These are phyloP conservation scores for Hippoglossus stenolepis DNA, from an alignment of 2,113 vertebrate species.

Conservation along the genomic window DNA sequence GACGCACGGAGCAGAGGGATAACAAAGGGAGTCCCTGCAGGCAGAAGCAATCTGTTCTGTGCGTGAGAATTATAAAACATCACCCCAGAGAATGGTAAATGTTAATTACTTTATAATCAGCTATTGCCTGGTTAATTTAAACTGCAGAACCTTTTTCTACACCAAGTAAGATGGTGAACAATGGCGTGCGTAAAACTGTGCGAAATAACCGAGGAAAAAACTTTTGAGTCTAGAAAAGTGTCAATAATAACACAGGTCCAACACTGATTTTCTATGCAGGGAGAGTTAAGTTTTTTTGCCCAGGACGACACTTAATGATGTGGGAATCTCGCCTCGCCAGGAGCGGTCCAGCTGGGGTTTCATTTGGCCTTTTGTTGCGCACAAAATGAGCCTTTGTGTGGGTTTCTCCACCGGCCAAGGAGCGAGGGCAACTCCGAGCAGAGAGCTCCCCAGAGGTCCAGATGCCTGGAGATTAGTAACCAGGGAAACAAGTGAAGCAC, in stretches of 20 bases:
- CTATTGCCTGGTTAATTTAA: slow-evolving; percentile 62
- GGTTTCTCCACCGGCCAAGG: slow-evolving; percentile 75
- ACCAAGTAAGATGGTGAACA: slow-evolving; percentile 29
- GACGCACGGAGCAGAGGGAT: slow-evolving; percentile 32
- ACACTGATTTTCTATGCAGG: slow-evolving; percentile 9
- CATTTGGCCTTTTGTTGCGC: slow-evolving; percentile 84
- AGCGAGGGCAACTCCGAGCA: slow-evolving; percentile 78
- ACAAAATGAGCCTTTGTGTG: slow-evolving; percentile 85
- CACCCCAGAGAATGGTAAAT: slow-evolving; percentile 35
- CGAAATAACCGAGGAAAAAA: background rate
- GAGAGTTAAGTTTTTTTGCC: slow-evolving; percentile 26
- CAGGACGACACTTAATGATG: slow-evolving; percentile 65
- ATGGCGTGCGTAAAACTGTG: background rate
- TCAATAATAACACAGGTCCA: background rate
- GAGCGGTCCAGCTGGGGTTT: slow-evolving; percentile 82
- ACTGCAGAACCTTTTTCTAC: slow-evolving; percentile 14
- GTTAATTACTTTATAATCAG: slow-evolving; percentile 71
- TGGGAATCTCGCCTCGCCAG: slow-evolving; percentile 75
- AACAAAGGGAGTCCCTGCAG: slow-evolving; percentile 73
- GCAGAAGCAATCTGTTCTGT: slow-evolving; percentile 53
- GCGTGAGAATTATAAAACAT: slow-evolving; percentile 49
- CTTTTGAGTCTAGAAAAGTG: background rate
- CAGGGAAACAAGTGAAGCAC: slow-evolving; percentile 80
- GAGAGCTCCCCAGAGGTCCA: slow-evolving; percentile 81
- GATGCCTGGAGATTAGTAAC: slow-evolving; percentile 86